A percentile compares a stretch with the other conserved stretches of the same genome.
These are phyloP conservation scores for Cerastis rubricosa DNA, from an alignment of 2,888 invertebrate species.

Conservation along the genomic window DNA sequence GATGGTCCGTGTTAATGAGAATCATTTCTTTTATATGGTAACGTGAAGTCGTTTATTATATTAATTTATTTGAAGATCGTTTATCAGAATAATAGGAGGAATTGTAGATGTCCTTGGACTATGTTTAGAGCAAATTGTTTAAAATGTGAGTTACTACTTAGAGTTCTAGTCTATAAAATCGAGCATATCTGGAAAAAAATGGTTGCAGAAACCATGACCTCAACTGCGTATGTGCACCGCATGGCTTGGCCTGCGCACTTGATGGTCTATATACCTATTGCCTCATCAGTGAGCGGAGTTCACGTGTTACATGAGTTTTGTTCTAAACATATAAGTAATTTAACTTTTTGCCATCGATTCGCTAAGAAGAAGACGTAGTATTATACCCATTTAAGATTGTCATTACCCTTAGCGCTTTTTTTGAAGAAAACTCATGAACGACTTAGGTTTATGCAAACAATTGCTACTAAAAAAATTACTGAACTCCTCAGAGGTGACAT, in stretches of 20 bases:
- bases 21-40: conserved; percentile 61
- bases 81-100: conserved; percentile 48
- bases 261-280: too few species aligned
- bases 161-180: conserved; percentile 17
- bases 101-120: conserved; percentile 48
- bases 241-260: too few species aligned
- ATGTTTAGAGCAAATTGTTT: conserved; percentile 31
- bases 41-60: conserved; percentile 54
- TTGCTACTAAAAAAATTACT: neutral
- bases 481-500: neutral
- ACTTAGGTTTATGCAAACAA: neutral
- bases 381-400: too few species aligned
- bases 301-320: too few species aligned
- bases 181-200: neutral
- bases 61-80: conserved; percentile 56
- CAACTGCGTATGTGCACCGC: too few species aligned
- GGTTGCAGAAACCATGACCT: too few species aligned
- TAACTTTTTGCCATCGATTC: too few species aligned
- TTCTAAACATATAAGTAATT: too few species aligned
- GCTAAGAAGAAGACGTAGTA: too few species aligned
- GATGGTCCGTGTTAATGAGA: conserved; percentile 55
- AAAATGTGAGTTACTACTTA: conserved; percentile 19
- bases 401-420: too few species aligned
- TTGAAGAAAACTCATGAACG: neutral
- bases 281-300: too few species aligned